A percentile compares a stretch with the other conserved stretches of the same genome.
These are phyloP conservation scores for Capitulum mitella DNA, from an alignment of 2,888 invertebrate genomes.

Conservation along the genomic window DNA sequence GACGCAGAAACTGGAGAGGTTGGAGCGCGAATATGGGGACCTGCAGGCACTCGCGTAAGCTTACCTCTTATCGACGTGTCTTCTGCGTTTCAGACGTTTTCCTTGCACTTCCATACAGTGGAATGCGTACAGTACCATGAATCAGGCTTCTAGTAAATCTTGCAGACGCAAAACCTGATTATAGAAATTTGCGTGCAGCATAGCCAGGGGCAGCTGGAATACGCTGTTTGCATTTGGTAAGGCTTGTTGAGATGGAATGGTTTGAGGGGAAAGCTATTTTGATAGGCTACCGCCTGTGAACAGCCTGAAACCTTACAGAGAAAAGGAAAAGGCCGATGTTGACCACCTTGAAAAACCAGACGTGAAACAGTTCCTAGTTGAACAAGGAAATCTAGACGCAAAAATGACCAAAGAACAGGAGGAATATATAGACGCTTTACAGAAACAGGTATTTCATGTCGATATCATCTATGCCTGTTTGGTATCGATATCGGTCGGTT, in stretches of 20 bases:
- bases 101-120: too few relatives aligned
- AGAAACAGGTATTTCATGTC: conserved; percentile 36
- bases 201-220: too few relatives aligned
- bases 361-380: conserved; percentile 30
- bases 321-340: conserved; percentile 32
- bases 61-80: not conserved
- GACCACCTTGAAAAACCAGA: conserved; percentile 31
- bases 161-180: too few relatives aligned
- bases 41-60: conserved; percentile 32
- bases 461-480: not conserved
- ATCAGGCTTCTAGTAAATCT: too few relatives aligned
- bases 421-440: conserved; percentile 35
- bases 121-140: too few relatives aligned
- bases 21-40: conserved; percentile 29
- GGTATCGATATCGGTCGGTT: not conserved
- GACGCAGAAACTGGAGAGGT: conserved; percentile 28
- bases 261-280: too few relatives aligned
- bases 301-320: conserved; percentile 27
- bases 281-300: too few relatives aligned
- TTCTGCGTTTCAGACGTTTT: too few relatives aligned
- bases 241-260: too few relatives aligned
- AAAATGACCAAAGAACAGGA: conserved; percentile 34
- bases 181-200: too few relatives aligned
- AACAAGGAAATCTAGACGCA: conserved; percentile 30
- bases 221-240: too few relatives aligned